Evolutionary conservation across 2,113 vertebrate species (phyloP).

Genomic region (Ceratotherium simum): DNA sequence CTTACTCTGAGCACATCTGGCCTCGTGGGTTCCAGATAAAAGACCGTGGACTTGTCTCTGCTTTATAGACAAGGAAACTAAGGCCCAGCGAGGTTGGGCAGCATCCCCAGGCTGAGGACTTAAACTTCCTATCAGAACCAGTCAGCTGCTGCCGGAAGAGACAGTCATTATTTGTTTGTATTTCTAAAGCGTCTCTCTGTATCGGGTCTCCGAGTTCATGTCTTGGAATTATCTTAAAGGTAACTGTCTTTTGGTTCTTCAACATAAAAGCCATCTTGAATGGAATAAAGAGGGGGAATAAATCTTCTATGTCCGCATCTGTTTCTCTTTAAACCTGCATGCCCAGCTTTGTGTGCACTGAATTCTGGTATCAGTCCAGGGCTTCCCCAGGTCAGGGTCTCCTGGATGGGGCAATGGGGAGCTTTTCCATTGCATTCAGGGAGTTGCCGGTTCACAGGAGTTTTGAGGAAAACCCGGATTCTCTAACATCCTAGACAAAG

Average conservation of each 20-base stretch:
- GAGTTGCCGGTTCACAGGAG: not conserved
- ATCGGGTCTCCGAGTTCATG: rapidly evolving
- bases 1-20: not conserved
- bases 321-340: not conserved
- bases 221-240: not conserved
- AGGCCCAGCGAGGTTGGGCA: rapidly evolving
- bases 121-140: rapidly evolving
- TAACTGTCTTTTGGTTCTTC: not conserved
- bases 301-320: rapidly evolving
- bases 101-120: not conserved
- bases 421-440: not conserved
- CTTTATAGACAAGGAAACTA: not conserved
- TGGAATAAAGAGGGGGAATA: not conserved
- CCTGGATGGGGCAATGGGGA: rapidly evolving
- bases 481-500: rapidly evolving
- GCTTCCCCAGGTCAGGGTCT: not conserved
- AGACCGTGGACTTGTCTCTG: not conserved
- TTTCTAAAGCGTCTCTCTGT: not conserved
- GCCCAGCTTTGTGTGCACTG: not conserved
- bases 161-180: rapidly evolving
- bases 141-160: not conserved
- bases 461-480: not conserved
- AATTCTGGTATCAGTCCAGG: too few species aligned
- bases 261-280: not conserved
- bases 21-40: not conserved